Percentiles rank a stretch among this genome's conserved stretches.
phyloP scores from a whole-genome alignment of 2,888 invertebrate genomes.

The Philonicus albiceps region DNA sequence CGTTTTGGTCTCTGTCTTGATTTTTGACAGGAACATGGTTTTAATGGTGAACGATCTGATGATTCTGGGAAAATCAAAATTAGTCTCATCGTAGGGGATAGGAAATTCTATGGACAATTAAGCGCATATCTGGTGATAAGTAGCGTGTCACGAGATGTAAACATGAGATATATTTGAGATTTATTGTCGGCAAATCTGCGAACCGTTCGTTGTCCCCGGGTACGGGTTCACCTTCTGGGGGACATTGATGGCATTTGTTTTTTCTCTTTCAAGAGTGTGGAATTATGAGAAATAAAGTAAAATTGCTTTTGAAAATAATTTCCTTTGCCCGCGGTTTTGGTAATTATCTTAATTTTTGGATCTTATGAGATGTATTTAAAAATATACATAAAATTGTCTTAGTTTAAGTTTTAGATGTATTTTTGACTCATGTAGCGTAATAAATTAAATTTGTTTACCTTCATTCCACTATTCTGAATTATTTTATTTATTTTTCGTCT shows the following conservation, averaged over 20 bases:
- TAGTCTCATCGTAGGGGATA: constrained; percentile 3
- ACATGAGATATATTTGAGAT: constrained; percentile 8
- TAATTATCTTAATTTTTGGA: not conserved
- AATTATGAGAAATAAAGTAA: not conserved
- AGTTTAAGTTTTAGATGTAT: not conserved
- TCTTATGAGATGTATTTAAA: not conserved
- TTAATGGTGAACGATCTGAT: constrained; percentile 21
- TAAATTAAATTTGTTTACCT: too few species aligned
- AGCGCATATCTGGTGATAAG: constrained; percentile 30
- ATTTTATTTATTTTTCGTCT: too few species aligned
- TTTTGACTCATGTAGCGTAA: not conserved
- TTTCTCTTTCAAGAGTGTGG: not conserved
- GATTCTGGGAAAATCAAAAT: constrained; percentile 32
- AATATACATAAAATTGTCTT: not conserved
- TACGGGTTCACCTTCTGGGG: not conserved
- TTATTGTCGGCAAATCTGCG: constrained; percentile 3
- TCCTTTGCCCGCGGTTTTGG: not conserved
- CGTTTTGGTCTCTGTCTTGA: not conserved
- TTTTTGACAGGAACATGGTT: constrained; percentile 19
- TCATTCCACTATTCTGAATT: too few species aligned
- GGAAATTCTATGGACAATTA: constrained; percentile 25
- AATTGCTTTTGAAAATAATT: not conserved
- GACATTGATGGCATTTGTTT: not conserved
- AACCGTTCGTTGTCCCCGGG: not conserved
- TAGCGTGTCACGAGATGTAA: constrained; percentile 24